A percentile compares a stretch with the other conserved stretches of the same genome.
Conservation (phyloP, 2,888 invertebrate species). For the Andrena marginata region DNA sequence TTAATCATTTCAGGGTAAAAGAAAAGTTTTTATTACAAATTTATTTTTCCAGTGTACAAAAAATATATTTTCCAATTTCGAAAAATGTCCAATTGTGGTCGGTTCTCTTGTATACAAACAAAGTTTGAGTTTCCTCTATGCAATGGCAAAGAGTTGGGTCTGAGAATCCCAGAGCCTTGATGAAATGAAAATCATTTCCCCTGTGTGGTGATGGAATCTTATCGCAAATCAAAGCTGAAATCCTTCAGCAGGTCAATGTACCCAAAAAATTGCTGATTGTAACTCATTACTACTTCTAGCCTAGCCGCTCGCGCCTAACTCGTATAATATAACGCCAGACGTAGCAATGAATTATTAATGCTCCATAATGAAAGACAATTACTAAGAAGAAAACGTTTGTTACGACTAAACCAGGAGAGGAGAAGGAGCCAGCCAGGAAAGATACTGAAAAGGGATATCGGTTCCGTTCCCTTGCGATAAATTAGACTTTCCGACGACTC, state of each 20-base stretch:
- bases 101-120: too few relatives aligned
- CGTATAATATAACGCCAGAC: constrained; percentile 30
- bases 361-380: constrained; percentile 42
- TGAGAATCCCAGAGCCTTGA: background rate
- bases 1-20: too few relatives aligned
- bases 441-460: background rate
- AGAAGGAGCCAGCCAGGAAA: background rate
- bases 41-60: too few relatives aligned
- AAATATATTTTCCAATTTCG: too few relatives aligned
- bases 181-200: background rate
- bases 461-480: background rate
- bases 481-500: background rate
- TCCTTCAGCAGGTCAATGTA: constrained; percentile 31
- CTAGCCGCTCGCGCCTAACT: constrained; percentile 30
- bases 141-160: too few relatives aligned
- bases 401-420: background rate
- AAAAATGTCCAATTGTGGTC: too few relatives aligned
- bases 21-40: too few relatives aligned
- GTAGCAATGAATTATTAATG: constrained; percentile 54
- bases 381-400: constrained; percentile 22
- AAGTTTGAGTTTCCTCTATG: too few relatives aligned
- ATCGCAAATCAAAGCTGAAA: background rate
- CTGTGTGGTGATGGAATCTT: background rate
- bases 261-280: constrained; percentile 45
- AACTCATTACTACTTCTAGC: constrained; percentile 37